Evolutionary conservation across 2,113 vertebrate genomes (phyloP), one percentile per base, ranked within the genome.

Genomic region (Girardinichthys multiradiatus): DNA sequence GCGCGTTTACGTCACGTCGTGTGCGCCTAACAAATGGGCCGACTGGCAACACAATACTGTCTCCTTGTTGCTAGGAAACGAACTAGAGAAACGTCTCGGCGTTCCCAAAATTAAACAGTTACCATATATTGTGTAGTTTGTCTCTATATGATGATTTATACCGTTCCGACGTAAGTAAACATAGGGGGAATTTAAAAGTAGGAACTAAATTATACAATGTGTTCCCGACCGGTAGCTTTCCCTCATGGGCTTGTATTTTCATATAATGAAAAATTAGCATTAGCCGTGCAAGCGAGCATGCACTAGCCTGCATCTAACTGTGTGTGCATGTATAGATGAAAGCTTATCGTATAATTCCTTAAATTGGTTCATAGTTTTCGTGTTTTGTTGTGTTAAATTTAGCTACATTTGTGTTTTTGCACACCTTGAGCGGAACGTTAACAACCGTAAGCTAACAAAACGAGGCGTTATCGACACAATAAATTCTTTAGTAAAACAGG

Each of bases 191-290:
- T 54, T 54, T 54, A 10, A n/a, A 54, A 0, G 42, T 33, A 0
- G 2, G 3, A 37, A 24, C 12, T 6, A 29, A 9, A 13, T 1
- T 2, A 0, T 37, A 21, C 80, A 14, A 58, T 24, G 62, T 74
- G 80, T 89, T 89, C 35, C 29, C 15, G 33, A 2, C 65, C 87
- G 88, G 70, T 4, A 31, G 21, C 21, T 71, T 29, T 69, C 11
- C 13, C 33, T 1, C 27, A 51, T 27, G 69, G 57, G 85, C 79
- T 15, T 1, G 0, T 24, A 33, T 33, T 61, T 72, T 68, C 57
- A 54, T 9, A 1, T n/a, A 37, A 26, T 79, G 77, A 81, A 82
- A 61, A 45, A 35, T 66, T 84, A 87, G 81, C 86, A 31, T 74
- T 71, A 77, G 67, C 76, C 17, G 21, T 33, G 30, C 35, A 63